Percentiles rank a stretch among this genome's conserved stretches.
phyloP scores from a whole-genome alignment of 2,888 invertebrate species.

The Galerucella calmariensis region DNA sequence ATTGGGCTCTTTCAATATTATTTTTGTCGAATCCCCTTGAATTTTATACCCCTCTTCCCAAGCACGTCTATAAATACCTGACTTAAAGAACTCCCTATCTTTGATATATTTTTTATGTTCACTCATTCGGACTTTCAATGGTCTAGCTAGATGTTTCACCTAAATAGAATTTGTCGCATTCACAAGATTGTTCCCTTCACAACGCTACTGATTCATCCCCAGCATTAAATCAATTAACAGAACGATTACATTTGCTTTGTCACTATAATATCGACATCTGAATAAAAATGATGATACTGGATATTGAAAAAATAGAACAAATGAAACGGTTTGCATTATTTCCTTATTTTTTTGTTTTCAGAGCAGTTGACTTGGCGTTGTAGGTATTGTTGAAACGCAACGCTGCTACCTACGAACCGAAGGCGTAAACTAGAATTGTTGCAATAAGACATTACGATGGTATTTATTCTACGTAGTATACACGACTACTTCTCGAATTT shows the following conservation, averaged over 20 bases:
- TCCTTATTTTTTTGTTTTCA: background rate
- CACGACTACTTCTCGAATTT: background rate
- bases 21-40: no score
- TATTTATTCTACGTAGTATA: constrained; percentile 14
- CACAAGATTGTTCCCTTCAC: no score
- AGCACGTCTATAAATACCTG: no score
- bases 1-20: no score
- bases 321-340: background rate
- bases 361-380: background rate
- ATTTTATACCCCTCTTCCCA: no score
- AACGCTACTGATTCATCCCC: no score
- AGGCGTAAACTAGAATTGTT: constrained; percentile 20
- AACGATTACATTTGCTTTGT: background rate
- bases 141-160: no score
- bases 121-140: no score
- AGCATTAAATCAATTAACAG: background rate
- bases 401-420: constrained; percentile 12
- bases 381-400: constrained; percentile 9
- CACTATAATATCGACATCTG: background rate
- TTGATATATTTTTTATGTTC: no score
- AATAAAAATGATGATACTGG: background rate
- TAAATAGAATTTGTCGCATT: no score
- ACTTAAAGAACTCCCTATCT: no score
- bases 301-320: background rate
- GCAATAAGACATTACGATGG: constrained; percentile 14